Evolutionary conservation across 2,113 vertebrate species (phyloP).

Genomic region (Salvelinus alpinus): DNA sequence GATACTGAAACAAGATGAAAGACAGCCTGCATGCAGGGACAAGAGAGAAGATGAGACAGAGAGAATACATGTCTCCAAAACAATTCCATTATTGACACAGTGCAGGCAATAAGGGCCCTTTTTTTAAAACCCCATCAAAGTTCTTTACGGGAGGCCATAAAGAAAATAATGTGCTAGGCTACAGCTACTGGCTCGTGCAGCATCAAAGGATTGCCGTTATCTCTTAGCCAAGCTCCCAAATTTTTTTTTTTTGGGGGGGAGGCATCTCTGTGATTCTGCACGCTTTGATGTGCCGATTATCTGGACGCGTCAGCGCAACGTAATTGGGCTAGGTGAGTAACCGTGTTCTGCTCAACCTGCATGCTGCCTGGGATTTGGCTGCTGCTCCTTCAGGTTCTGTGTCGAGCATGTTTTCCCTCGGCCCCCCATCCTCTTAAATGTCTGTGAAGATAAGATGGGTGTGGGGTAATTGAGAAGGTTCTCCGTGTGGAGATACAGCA

Average conservation of each 20-base stretch:
- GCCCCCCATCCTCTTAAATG: slow-evolving; percentile 70
- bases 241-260: neutral
- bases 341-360: neutral
- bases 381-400: neutral
- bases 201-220: slow-evolving; percentile 73
- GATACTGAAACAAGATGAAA: slow-evolving; percentile 76
- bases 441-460: slow-evolving; percentile 72
- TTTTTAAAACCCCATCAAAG: slow-evolving; percentile 70
- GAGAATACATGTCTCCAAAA: slow-evolving; percentile 71
- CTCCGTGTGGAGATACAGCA: slow-evolving; percentile 46
- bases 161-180: slow-evolving; percentile 57
- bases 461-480: slow-evolving; percentile 51
- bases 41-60: slow-evolving; percentile 64
- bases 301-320: slow-evolving; percentile 38
- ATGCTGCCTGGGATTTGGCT: neutral
- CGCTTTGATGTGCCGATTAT: slow-evolving; percentile 63
- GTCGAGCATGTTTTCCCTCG: slow-evolving; percentile 53
- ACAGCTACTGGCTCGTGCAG: slow-evolving; percentile 50
- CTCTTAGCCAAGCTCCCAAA: slow-evolving; percentile 39
- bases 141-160: slow-evolving; percentile 55
- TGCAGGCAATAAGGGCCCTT: slow-evolving; percentile 72
- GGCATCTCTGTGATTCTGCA: slow-evolving; percentile 2
- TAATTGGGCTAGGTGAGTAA: slow-evolving; percentile 12
- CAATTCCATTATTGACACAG: slow-evolving; percentile 69
- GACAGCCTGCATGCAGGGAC: slow-evolving; percentile 71